Evolutionary conservation across 2,797 vertebrate genomes (phyloP).

Genomic region (Erithacus rubecula): DNA sequence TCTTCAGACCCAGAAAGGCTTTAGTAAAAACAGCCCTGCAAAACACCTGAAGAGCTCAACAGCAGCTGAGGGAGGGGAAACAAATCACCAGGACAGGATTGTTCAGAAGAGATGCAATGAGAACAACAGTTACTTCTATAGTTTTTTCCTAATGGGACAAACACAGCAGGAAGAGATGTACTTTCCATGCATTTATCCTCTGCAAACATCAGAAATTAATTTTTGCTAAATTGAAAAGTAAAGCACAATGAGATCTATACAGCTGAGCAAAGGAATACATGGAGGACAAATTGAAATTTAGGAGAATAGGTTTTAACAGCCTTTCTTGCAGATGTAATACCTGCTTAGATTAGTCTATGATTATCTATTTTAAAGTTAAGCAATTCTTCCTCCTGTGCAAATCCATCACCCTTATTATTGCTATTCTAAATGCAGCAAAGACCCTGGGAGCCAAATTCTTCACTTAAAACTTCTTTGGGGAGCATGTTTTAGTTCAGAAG

Average conservation of each 20-base stretch:
- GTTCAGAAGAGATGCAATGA: background rate
- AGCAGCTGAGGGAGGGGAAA: background rate
- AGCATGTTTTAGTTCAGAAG: background rate
- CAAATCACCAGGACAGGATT: background rate
- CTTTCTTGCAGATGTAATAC: conserved; percentile 2
- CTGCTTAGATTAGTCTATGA: background rate
- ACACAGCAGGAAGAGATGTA: fast-evolving
- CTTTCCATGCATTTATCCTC: background rate
- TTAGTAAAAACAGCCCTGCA: background rate
- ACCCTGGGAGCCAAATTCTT: conserved; percentile 5
- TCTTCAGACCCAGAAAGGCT: background rate
- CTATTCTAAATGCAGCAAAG: conserved; percentile 1
- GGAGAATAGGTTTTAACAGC: background rate
- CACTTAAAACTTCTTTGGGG: conserved; percentile 41
- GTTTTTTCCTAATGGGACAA: background rate
- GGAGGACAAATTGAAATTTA: conserved; percentile 25
- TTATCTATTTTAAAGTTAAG: conserved; percentile 9
- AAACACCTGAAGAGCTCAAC: background rate
- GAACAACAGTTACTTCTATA: background rate
- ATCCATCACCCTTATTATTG: conserved; percentile 25
- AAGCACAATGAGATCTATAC: background rate
- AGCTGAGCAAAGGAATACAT: background rate
- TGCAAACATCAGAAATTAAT: background rate
- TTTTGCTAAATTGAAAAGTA: background rate
- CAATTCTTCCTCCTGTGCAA: background rate